Evolutionary conservation across 1,140 invertebrate species (phyloP), one percentile per base, ranked within the genome.

Genomic region (Lucilia sericata): DNA sequence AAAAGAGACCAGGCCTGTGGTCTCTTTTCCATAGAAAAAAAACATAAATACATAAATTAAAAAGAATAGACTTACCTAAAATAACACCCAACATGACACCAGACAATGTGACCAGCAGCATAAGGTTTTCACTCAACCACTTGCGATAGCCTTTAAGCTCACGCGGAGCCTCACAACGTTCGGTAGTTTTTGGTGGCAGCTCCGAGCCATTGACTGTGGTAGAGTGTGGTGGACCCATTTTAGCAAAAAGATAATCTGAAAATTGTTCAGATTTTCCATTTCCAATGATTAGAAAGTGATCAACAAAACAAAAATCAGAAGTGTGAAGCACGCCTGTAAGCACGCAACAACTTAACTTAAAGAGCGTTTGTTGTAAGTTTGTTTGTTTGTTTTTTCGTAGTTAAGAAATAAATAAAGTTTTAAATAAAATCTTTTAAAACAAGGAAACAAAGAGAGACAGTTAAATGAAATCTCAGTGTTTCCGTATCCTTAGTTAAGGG

Each of bases 171-270:
- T 91, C 91, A 84, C 90, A 88, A 86, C 92, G 91, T 85, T 92
- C 92, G 86, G 93, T 92, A 47, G 92, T 92, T 86, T 93, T 93
- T 86, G 92, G 93, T 85, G 93, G 92, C 91, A 93, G 91, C 90
- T 93, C 92, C 87, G 92, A 93, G 91, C 92, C 92, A 90, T 92
- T 92, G 87, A 92, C 91, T 85, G 86, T 88, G 47, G 88, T 88
- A 85, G 87, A 87, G 84, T 92, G 92, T 87, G 92, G 92, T 88
- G 93, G 92, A 87, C 93, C 93, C 93, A 95, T 95, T 93, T 95
- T 95, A 90, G 94, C 94, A 91, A 95, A 95, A 89, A 95, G 92
- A 91, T 95, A 95, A 90, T 95, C 95, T 94, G 94, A 94, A 93
- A 94, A 94, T 88, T 92, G 92, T 91, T 91, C 92, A 90, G 92